Evolutionary conservation across 2,888 invertebrate species (phyloP).

Genomic region (Drosophila setosimentum): DNA sequence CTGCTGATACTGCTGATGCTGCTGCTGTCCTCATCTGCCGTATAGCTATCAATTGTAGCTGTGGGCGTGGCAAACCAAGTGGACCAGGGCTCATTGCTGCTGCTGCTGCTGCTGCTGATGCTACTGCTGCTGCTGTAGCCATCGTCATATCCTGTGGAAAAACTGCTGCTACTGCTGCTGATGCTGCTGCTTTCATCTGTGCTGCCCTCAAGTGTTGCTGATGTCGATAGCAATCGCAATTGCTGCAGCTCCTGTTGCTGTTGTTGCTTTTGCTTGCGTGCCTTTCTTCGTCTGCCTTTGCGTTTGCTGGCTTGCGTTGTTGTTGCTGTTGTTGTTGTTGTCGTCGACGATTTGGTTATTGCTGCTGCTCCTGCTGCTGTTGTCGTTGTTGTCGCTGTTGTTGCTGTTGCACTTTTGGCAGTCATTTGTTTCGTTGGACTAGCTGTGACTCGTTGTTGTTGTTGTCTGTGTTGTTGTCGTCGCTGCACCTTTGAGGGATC

Average conservation of each 20-base stretch:
- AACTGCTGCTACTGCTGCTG: constrained; percentile 55
- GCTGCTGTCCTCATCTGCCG: constrained; percentile 38
- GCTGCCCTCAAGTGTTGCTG: constrained; percentile 44
- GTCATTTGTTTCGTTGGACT: constrained; percentile 61
- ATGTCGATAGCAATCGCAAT: constrained; percentile 44
- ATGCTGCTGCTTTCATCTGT: constrained; percentile 31
- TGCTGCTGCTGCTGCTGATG: constrained; percentile 45
- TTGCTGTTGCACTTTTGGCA: constrained; percentile 59
- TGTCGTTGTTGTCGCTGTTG: constrained; percentile 8
- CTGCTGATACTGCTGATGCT: constrained; percentile 32
- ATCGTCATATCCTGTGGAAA: constrained; percentile 55
- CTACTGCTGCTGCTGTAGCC: constrained; percentile 45
- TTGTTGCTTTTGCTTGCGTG: constrained; percentile 48
- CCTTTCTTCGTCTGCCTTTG: constrained; percentile 82
- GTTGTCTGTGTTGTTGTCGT: constrained; percentile 79
- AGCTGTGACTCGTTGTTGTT: constrained; percentile 65
- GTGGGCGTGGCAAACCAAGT: constrained; percentile 67
- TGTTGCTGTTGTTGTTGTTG: constrained; percentile 56
- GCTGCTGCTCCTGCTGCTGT: constrained; percentile 55
- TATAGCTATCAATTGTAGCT: constrained; percentile 61
- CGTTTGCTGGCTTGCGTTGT: constrained; percentile 75
- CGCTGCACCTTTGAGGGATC: constrained; percentile 81
- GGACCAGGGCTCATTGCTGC: constrained; percentile 67
- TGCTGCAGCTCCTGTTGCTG: constrained; percentile 28
- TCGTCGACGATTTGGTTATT: constrained; percentile 58